Conservation (phyloP, 2,888 invertebrate genomes). For the Drepana falcataria region DNA sequence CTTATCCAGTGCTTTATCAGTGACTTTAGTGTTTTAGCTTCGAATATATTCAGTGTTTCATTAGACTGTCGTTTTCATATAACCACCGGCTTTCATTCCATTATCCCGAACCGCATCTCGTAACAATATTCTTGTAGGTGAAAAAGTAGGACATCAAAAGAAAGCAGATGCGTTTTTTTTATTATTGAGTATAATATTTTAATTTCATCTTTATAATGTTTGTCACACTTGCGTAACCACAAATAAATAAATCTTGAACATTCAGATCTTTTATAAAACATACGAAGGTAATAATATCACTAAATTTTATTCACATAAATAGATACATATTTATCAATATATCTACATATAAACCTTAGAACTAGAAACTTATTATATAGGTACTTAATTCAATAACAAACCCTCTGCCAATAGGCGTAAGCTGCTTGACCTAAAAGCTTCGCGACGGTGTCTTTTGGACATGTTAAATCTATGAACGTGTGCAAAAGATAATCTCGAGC, state of each 20-base stretch:
- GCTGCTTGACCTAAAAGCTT: conserved; percentile 36
- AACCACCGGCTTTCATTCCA: too few species aligned
- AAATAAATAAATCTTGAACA: conserved; percentile 46
- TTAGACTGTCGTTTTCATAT: too few species aligned
- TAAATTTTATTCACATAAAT: conserved; percentile 24
- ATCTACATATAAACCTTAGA: conserved; percentile 4
- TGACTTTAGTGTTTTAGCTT: too few species aligned
- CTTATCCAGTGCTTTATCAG: too few species aligned
- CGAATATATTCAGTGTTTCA: too few species aligned
- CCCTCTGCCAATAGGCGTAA: conserved; percentile 30
- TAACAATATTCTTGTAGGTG: too few species aligned
- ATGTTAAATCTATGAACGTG: conserved; percentile 10
- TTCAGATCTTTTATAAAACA: conserved; percentile 48
- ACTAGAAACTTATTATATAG: conserved; percentile 2
- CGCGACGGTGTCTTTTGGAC: conserved; percentile 21
- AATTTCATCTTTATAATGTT: conserved; percentile 7
- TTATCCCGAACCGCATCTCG: too few species aligned
- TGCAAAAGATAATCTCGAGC: conserved; percentile 27
- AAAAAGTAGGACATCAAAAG: neutral
- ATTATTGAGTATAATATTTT: too few species aligned
- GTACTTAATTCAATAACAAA: conserved; percentile 16
- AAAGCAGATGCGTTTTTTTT: neutral
- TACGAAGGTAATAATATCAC: conserved; percentile 20
- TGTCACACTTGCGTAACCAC: conserved; percentile 26
- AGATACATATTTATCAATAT: conserved; percentile 15